Conservation (phyloP, 2,797 vertebrate species). For the Sylvia borin region DNA sequence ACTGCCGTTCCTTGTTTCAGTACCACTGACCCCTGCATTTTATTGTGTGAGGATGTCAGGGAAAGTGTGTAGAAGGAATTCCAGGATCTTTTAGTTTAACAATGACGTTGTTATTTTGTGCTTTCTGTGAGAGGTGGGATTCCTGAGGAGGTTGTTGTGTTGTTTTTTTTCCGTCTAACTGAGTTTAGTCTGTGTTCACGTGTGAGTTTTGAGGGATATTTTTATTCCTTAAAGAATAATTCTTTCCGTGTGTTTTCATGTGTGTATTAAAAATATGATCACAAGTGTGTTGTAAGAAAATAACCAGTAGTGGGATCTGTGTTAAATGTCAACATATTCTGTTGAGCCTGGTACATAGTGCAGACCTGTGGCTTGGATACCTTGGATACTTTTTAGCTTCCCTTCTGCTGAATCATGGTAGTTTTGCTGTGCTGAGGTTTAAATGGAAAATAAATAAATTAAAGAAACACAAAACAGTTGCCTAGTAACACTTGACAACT, state of each 20-base stretch:
- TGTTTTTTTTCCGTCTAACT: neutral
- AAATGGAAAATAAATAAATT: constrained; percentile 72
- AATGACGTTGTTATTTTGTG: constrained; percentile 76
- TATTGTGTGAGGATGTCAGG: constrained; percentile 87
- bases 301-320: neutral
- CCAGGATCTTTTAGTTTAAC: constrained; percentile 62
- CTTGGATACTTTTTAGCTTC: neutral
- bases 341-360: neutral
- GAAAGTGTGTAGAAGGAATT: constrained; percentile 87
- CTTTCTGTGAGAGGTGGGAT: constrained; percentile 47
- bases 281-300: neutral
- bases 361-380: neutral
- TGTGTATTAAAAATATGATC: neutral
- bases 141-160: neutral
- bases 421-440: constrained; percentile 72
- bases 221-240: constrained; percentile 74
- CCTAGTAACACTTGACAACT: constrained; percentile 68
- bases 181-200: constrained; percentile 62
- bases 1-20: constrained; percentile 87
- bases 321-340: neutral
- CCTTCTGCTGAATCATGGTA: constrained; percentile 33
- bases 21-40: constrained; percentile 90
- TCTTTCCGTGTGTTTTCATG: neutral
- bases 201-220: constrained; percentile 71
- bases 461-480: neutral